Evolutionary conservation across 2,888 invertebrate species (phyloP).

Genomic region (Magallana nippona): DNA sequence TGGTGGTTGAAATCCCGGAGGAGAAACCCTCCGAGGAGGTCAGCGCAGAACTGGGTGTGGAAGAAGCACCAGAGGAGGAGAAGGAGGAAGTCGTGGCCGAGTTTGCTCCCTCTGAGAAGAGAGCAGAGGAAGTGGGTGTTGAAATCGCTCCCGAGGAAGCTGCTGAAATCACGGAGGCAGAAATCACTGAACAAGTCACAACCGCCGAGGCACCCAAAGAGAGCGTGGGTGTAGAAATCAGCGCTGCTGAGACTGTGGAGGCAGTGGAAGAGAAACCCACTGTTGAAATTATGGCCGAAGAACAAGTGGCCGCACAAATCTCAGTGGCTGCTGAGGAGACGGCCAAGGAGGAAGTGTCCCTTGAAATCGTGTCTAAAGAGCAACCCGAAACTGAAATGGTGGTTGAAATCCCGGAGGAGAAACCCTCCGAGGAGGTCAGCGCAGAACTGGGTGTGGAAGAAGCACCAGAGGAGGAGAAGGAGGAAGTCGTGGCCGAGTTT

Average conservation of each 20-base stretch:
- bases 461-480: too few species aligned
- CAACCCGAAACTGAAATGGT: too few species aligned
- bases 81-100: conserved; percentile 51
- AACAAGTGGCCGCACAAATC: too few species aligned
- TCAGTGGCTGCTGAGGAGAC: too few species aligned
- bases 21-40: conserved; percentile 34
- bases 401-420: too few species aligned
- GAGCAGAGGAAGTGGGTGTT: conserved; percentile 27
- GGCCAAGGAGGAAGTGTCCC: too few species aligned
- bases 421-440: too few species aligned
- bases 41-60: conserved; percentile 5
- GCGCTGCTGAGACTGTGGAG: not conserved
- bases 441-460: too few species aligned
- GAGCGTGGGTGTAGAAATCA: not conserved
- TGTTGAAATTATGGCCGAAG: not conserved
- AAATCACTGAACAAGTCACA: not conserved
- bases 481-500: too few species aligned
- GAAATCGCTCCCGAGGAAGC: conserved; percentile 29
- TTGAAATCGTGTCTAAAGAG: too few species aligned
- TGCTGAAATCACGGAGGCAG: conserved; percentile 27
- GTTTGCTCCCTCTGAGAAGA: not conserved
- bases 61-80: conserved; percentile 31
- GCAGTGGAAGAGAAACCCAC: conserved; percentile 1
- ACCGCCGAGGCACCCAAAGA: not conserved
- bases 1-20: conserved; percentile 24